phyloP scores from a whole-genome alignment of 2,797 vertebrate species.

The Ceryle rudis region DNA sequence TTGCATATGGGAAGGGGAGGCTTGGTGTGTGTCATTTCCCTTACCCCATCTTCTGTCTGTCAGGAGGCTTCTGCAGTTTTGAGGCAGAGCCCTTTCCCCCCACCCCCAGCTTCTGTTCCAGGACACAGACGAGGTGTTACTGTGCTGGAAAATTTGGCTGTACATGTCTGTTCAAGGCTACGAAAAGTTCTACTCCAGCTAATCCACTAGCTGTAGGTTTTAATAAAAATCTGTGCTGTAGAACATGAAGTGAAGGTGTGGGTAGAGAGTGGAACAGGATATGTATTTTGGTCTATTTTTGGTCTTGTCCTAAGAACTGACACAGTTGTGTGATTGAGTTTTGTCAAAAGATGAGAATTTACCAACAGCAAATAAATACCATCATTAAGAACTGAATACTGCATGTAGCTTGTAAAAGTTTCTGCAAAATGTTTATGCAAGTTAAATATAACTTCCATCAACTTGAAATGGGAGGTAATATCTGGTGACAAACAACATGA shows the following conservation, averaged over 20 bases:
- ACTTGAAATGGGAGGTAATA: background rate
- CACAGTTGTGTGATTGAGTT: background rate
- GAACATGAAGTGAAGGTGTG: background rate
- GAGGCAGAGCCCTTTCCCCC: background rate
- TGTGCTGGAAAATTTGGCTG: background rate
- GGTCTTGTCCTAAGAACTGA: background rate
- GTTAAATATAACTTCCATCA: background rate
- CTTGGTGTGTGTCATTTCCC: background rate
- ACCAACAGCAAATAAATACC: constrained; percentile 17
- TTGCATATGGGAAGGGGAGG: background rate
- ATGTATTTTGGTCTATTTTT: background rate
- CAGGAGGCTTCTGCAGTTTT: background rate
- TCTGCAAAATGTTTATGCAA: background rate
- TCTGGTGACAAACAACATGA: background rate
- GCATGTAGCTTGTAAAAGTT: constrained; percentile 13
- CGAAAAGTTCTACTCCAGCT: background rate
- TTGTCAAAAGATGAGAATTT: constrained; percentile 22
- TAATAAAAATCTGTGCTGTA: background rate
- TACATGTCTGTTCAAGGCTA: background rate
- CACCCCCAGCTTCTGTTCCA: background rate
- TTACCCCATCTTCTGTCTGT: background rate
- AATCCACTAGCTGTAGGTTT: background rate
- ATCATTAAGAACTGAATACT: constrained; percentile 5
- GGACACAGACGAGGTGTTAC: background rate
- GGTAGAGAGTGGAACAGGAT: background rate